These are phyloP conservation scores for Synodontis membranacea DNA, from an alignment of 2,113 vertebrate species.

Conservation along the genomic window DNA sequence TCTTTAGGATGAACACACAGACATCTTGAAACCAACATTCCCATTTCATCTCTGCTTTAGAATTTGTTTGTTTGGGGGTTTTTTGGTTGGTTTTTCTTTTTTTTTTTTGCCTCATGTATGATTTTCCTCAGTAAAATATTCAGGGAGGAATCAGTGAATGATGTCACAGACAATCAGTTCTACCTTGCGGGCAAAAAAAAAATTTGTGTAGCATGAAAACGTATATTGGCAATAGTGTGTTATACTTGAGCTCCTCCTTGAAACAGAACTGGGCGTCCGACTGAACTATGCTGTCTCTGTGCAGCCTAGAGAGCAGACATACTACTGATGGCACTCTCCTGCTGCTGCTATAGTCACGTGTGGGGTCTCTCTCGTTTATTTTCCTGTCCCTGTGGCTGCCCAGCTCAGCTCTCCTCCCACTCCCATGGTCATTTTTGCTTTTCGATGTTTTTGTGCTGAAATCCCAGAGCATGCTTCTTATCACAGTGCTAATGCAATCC, in stretches of 20 bases:
- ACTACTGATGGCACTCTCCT: constrained; percentile 48
- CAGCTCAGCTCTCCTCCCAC: neutral
- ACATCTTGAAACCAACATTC: neutral
- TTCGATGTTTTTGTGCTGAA: constrained; percentile 5
- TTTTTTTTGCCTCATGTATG: constrained; percentile 16
- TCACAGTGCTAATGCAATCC: neutral
- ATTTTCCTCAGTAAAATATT: constrained; percentile 59
- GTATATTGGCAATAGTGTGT: constrained; percentile 44
- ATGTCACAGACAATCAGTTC: constrained; percentile 73
- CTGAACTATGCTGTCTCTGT: constrained; percentile 31
- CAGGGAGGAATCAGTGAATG: constrained; percentile 55
- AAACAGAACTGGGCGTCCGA: constrained; percentile 22
- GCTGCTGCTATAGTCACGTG: constrained; percentile 25
- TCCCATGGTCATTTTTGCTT: constrained; percentile 18
- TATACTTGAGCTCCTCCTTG: constrained; percentile 44
- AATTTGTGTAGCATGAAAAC: constrained; percentile 38
- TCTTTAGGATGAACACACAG: neutral
- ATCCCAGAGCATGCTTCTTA: constrained; percentile 25
- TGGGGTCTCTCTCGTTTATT: constrained; percentile 19
- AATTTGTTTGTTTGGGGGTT: too few species aligned
- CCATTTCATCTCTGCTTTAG: constrained; percentile 15
- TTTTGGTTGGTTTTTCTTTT: too few species aligned
- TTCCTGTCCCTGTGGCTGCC: constrained; percentile 25
- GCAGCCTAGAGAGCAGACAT: constrained; percentile 39
- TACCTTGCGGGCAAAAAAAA: constrained; percentile 53